phyloP scores from a whole-genome alignment of 1,140 invertebrate species.

The Trypoxylus dichotomus region DNA sequence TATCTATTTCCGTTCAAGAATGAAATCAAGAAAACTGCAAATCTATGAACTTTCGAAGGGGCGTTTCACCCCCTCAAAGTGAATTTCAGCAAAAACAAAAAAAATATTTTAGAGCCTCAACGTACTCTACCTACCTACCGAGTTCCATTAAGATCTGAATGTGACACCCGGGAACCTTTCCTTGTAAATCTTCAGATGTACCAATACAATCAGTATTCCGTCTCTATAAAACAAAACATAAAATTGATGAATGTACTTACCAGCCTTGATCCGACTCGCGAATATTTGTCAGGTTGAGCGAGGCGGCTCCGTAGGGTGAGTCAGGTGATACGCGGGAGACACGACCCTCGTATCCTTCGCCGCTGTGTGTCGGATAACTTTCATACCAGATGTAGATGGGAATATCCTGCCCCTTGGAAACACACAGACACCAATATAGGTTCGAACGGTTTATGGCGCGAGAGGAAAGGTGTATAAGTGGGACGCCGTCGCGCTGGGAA shows the following conservation, averaged over 20 bases:
- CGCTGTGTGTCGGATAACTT: slow-evolving; percentile 92
- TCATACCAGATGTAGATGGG: slow-evolving; percentile 98
- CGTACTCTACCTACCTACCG: too few species aligned
- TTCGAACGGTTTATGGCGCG: not conserved
- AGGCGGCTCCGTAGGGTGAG: slow-evolving; percentile 85
- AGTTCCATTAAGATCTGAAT: too few species aligned
- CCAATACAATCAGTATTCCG: too few species aligned
- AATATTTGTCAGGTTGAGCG: slow-evolving; percentile 92
- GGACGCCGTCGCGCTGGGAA: not conserved
- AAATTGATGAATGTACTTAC: slow-evolving; percentile 50
- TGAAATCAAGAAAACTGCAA: too few species aligned
- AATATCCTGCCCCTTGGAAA: slow-evolving; percentile 82
- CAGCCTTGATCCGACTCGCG: slow-evolving; percentile 91
- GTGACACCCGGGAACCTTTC: too few species aligned
- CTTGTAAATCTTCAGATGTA: too few species aligned
- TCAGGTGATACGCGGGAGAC: slow-evolving; percentile 85
- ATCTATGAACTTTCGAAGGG: too few species aligned
- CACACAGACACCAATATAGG: slow-evolving; percentile 16
- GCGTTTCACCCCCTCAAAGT: too few species aligned
- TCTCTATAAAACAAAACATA: not conserved
- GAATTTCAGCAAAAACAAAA: too few species aligned
- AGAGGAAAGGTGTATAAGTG: not conserved
- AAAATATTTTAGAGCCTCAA: too few species aligned
- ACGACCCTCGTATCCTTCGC: slow-evolving; percentile 87
- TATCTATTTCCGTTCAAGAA: too few species aligned